Percentiles rank a stretch among this genome's conserved stretches.
These are phyloP conservation scores for Galbula dea DNA, from an alignment of 2,113 vertebrate genomes.

Conservation along the genomic window DNA sequence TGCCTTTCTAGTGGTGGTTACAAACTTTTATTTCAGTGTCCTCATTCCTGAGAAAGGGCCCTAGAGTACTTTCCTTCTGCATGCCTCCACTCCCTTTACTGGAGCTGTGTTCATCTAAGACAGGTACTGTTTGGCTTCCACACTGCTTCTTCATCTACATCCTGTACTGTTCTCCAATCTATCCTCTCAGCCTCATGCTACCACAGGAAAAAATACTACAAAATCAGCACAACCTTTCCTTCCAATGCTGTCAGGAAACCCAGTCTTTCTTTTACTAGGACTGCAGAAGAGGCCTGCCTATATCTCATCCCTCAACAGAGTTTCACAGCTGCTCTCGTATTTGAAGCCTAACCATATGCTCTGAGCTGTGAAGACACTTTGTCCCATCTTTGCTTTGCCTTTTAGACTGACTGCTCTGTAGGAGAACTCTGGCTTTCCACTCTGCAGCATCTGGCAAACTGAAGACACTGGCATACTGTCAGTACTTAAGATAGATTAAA, in stretches of 20 bases:
- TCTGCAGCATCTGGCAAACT: constrained; percentile 1
- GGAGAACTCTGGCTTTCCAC: neutral
- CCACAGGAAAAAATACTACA: neutral
- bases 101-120: neutral
- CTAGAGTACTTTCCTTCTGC: neutral
- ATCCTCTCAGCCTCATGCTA: neutral
- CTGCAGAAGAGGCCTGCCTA: neutral
- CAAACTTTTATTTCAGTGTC: neutral
- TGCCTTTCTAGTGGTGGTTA: neutral
- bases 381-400: neutral
- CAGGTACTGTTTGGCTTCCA: neutral
- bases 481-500: constrained; percentile 53
- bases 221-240: neutral
- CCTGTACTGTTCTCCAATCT: neutral
- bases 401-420: neutral
- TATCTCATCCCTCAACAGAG: neutral
- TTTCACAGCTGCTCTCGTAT: neutral
- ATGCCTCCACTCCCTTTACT: neutral
- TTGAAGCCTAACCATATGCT: neutral
- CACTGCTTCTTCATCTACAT: neutral
- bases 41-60: neutral
- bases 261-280: neutral
- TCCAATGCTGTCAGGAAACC: neutral
- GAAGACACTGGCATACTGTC: constrained; percentile 9
- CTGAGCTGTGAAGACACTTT: neutral